These are phyloP conservation scores for Strix uralensis DNA, from an alignment of 2,113 vertebrate genomes.

Conservation along the genomic window DNA sequence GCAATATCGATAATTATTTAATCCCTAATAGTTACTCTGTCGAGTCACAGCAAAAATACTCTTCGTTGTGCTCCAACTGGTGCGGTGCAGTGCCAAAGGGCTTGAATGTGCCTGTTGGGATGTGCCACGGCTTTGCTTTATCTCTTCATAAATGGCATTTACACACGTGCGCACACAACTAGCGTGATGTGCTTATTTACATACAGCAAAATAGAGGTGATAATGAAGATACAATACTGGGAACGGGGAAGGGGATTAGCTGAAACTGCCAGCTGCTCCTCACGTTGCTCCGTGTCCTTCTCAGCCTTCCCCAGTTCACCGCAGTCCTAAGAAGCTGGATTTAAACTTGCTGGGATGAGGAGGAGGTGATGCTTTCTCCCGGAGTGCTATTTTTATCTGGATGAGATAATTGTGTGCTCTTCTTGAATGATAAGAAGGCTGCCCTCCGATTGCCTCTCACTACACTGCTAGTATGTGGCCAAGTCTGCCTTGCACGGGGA, in stretches of 20 bases:
- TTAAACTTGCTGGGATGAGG: background rate
- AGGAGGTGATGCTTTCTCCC: background rate
- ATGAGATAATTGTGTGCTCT: background rate
- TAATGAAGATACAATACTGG: background rate
- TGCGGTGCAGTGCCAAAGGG: fast-evolving
- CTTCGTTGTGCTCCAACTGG: fast-evolving
- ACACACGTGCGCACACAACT: fast-evolving
- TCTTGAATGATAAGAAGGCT: background rate
- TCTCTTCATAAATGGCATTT: background rate
- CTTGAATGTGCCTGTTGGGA: background rate
- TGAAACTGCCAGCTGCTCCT: background rate
- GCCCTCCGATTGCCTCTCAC: background rate
- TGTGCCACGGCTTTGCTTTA: background rate
- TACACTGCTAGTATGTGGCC: too few relatives aligned
- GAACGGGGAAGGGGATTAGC: background rate
- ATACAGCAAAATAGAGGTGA: background rate
- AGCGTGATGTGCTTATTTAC: fast-evolving
- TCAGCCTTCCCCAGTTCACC: background rate
- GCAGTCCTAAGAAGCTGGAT: background rate
- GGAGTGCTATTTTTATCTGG: background rate
- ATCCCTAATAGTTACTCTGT: background rate
- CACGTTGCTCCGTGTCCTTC: background rate
- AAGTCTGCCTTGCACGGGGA: background rate
- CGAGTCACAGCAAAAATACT: background rate
- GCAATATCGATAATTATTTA: background rate